Conservation (phyloP, 2,113 vertebrate genomes). For the Grallaria varia region DNA sequence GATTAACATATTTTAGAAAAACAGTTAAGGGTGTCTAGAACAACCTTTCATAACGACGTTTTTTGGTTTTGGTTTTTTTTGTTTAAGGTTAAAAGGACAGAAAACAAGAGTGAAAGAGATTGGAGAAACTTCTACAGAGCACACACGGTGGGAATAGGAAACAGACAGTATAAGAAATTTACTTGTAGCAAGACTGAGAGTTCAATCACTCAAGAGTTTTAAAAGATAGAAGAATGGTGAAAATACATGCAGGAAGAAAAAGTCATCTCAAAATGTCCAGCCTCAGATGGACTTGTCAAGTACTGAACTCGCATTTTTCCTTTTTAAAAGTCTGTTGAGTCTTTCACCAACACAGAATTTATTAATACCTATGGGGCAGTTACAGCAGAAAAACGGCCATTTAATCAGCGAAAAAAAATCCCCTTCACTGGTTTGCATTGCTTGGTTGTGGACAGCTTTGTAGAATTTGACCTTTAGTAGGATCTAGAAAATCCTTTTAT, state of each 20-base stretch:
- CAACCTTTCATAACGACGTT: background rate
- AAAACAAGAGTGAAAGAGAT: background rate
- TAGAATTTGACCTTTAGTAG: background rate
- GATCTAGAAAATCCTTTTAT: background rate
- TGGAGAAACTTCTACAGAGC: background rate
- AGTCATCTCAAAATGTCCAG: background rate
- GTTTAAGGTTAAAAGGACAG: background rate
- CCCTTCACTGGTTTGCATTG: background rate
- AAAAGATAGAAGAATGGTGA: background rate
- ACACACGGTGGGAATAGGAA: background rate
- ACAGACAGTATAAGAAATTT: background rate
- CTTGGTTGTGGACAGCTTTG: background rate
- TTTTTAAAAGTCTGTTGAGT: background rate
- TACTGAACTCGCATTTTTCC: background rate
- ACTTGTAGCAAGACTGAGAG: background rate
- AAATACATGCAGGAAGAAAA: background rate
- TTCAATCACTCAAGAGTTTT: background rate
- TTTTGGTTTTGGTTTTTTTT: background rate
- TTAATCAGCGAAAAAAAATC: background rate
- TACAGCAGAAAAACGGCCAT: background rate
- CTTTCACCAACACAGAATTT: background rate
- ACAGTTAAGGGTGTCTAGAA: background rate
- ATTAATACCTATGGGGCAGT: background rate
- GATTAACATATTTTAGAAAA: constrained; percentile 26
- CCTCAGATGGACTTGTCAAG: background rate